Base-by-base conservation (phyloP, 2,888 invertebrate species). In the Bruchidius siliquastri region DNA sequence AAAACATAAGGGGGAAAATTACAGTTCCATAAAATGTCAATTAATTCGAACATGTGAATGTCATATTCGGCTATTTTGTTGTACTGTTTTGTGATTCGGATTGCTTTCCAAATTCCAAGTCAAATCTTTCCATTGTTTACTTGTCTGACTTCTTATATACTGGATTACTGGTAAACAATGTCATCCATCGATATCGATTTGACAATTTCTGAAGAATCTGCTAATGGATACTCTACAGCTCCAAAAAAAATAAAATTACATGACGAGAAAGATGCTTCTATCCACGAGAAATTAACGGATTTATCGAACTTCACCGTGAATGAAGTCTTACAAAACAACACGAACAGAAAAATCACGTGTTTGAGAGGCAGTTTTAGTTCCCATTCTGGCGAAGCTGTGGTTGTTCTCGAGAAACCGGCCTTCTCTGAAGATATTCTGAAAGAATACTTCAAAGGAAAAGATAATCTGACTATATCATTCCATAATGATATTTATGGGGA, bases 401-500 rank as follows among this genome's bases (percentile, higher is more conserved):
- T 96, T 74, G 85, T 95, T 78, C 88, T 96, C 68, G 96, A 96
- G 84, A 96, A 96, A 86, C 92, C 92, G 83, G 92, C 92, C 69
- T 96, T 96, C 84, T 90, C 90, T 67, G 91, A 91, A 76, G 90
- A 92, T 70, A 88, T 90, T 79, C n/a, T 70, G 2, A 83, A 86
- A 81, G 85, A 84, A 76, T 91, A 91, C 82, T 93, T 95, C 80
- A 90, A 90, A 49, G 85, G 86, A 13, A 89, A 91, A 0, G 90
- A 91, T 22, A 85, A 87, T 74, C 86, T 93, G 1, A 87, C 89
- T 49, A 91, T 91, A 77, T 88, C 90, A 74, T 94, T 94, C 83
- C 89, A 91, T 32, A 96, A 96, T 87, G 95, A 96, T 85, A 92
- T 96, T 83, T 96, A 96, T 85, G 93, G 93, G 20, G 93, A 92